A percentile compares a stretch with the other conserved stretches of the same genome.
Conservation (phyloP, 2,888 invertebrate species). For the Parelbella ahira region DNA sequence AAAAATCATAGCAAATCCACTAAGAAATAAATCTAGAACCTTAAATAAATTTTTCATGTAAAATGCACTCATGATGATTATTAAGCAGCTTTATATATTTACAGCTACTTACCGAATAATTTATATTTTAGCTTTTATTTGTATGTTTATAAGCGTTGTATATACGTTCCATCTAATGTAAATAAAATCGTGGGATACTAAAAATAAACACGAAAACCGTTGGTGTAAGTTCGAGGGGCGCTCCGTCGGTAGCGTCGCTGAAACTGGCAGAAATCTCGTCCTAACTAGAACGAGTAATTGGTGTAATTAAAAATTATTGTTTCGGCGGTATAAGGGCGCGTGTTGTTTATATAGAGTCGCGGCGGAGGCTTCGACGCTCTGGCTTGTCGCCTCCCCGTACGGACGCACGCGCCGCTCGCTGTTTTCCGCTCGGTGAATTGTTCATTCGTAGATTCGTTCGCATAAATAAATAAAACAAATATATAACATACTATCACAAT, state of each 20-base stretch:
- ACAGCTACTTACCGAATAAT: too few relatives aligned
- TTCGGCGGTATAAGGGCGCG: constrained; percentile 51
- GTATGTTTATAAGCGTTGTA: constrained; percentile 28
- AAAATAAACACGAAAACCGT: constrained; percentile 46
- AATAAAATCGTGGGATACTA: constrained; percentile 49
- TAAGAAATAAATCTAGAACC: too few relatives aligned
- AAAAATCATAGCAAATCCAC: too few relatives aligned
- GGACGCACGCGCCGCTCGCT: constrained; percentile 43
- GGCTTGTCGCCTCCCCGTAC: constrained; percentile 36
- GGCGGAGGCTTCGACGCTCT: constrained; percentile 53
- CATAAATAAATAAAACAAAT: too few relatives aligned
- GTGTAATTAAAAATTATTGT: constrained; percentile 60
- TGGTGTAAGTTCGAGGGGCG: constrained; percentile 33
- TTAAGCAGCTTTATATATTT: too few relatives aligned
- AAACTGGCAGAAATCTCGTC: constrained; percentile 69
- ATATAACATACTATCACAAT: neutral
- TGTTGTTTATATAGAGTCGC: constrained; percentile 52
- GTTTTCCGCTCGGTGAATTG: constrained; percentile 22
- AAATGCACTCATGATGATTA: too few relatives aligned
- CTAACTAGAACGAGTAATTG: constrained; percentile 67
- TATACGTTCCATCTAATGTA: constrained; percentile 39
- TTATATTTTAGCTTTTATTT: neutral
- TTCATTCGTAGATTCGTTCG: too few relatives aligned
- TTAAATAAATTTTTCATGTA: too few relatives aligned
- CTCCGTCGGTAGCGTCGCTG: constrained; percentile 32